phyloP scores from a whole-genome alignment of 2,888 invertebrate genomes.

The Pollenia amentaria region DNA sequence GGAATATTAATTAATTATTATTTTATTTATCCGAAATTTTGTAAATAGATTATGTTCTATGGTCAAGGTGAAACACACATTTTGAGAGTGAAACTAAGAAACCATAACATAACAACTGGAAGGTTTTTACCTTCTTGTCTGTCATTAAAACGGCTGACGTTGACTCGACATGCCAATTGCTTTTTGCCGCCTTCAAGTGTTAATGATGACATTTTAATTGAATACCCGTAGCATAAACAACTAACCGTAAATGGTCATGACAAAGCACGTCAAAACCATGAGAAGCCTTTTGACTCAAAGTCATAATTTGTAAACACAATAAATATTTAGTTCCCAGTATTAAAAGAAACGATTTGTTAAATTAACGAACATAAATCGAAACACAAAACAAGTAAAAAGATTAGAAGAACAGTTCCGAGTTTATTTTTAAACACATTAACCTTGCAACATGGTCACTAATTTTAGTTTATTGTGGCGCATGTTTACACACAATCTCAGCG shows the following conservation, averaged over 20 bases:
- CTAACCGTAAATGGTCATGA: constrained; percentile 5
- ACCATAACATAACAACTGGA: constrained; percentile 51
- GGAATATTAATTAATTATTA: too few species aligned
- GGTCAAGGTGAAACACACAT: not conserved
- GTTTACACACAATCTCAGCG: constrained; percentile 68
- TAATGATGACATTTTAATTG: constrained; percentile 57
- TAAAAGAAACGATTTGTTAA: constrained; percentile 21
- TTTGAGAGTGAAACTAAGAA: constrained; percentile 3
- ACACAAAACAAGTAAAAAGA: not conserved
- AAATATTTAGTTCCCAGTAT: constrained; percentile 33
- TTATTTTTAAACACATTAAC: constrained; percentile 41
- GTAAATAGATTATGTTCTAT: too few species aligned
- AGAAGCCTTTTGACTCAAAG: constrained; percentile 37
- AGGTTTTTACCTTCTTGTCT: constrained; percentile 27
- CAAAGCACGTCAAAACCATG: constrained; percentile 12
- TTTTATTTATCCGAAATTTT: too few species aligned
- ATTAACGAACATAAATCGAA: constrained; percentile 25
- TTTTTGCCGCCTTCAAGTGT: constrained; percentile 58
- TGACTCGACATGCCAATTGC: constrained; percentile 46
- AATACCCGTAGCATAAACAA: constrained; percentile 7
- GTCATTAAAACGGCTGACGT: constrained; percentile 20
- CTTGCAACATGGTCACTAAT: constrained; percentile 62
- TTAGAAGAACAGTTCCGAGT: not conserved
- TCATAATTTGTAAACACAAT: not conserved
- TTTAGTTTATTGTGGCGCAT: constrained; percentile 61